Evolutionary conservation across 2,888 invertebrate genomes (phyloP).

Genomic region (Brachylomia viminalis): DNA sequence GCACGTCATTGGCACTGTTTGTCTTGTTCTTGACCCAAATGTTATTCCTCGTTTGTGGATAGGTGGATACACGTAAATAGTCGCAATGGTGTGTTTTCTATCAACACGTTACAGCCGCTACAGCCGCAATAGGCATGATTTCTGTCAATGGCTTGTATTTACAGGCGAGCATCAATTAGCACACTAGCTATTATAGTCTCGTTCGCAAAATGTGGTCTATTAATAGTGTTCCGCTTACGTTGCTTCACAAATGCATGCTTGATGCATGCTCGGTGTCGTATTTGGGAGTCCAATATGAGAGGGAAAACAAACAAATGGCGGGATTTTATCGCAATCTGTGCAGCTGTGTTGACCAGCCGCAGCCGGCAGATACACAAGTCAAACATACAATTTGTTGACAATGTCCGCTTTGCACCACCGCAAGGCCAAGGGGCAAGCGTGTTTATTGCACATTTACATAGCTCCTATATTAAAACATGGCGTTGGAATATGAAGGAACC

Average conservation of each 20-base stretch:
- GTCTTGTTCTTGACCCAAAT: conserved; percentile 67
- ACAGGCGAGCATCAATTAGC: conserved; percentile 65
- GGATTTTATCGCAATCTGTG: conserved; percentile 68
- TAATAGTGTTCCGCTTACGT: conserved; percentile 63
- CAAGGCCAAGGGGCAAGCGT: conserved; percentile 31
- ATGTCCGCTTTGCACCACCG: conserved; percentile 58
- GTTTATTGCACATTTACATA: conserved; percentile 46
- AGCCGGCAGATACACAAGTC: conserved; percentile 58
- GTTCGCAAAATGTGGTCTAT: conserved; percentile 66
- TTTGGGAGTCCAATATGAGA: conserved; percentile 66
- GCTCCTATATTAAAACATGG: conserved; percentile 22
- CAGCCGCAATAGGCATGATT: conserved; percentile 43
- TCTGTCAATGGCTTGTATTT: conserved; percentile 54
- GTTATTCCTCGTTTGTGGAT: conserved; percentile 54
- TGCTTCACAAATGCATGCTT: conserved; percentile 48
- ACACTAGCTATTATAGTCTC: conserved; percentile 43
- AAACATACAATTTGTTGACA: conserved; percentile 73
- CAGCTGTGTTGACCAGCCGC: conserved; percentile 65
- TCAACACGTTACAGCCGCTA: conserved; percentile 35
- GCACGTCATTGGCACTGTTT: conserved; percentile 46
- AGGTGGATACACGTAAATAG: conserved; percentile 63
- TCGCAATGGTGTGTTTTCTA: conserved; percentile 59
- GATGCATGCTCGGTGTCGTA: conserved; percentile 41
- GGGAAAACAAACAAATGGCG: conserved; percentile 69
- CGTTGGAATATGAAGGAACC: conserved; percentile 12